Base-by-base conservation (phyloP, 2,888 invertebrate species). In the Sesamia inferens region DNA sequence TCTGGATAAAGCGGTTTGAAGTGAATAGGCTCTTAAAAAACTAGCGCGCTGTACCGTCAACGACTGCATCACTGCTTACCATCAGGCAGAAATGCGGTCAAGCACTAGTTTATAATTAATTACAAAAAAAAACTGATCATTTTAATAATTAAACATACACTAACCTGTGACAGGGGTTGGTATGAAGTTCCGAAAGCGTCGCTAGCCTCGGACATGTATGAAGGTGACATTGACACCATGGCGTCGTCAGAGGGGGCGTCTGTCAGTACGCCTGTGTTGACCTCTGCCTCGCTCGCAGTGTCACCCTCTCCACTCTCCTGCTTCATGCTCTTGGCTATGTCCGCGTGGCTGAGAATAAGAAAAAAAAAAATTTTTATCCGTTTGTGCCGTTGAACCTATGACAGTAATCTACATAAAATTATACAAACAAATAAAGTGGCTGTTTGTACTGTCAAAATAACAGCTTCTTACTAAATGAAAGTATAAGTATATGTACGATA, bases 251-350 rank as follows among this genome's bases (percentile, higher is more conserved):
- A 59, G 0, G 88, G 82, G 0, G 86, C 72, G 0, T 91, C 90
- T 61, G 90, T 91, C 63, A 90, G 64, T 0, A 74, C 80, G 4
- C 68, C 70, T 14, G 51, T 81, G 14, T 76, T 89, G 10, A 51
- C 68, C 0, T 91, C 92, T 0, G 79, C 63, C 11, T 92, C 92
- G 39, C 69, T 88, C 7, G 71, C 76, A 0, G 82, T 68, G 5
- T 93, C 93, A 0, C 68, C 62, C 8, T 94, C 93, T 0, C n/a
- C 73, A 0, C 55, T 77, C 54, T 94, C 94, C 19, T 90, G 90
- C 71, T 94, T 94, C 68, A 87, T 93, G 74, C 97, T 97, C 85
- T 97, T 97, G 71, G 97, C 96, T 7, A 98, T 97, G 87, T 98
- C 98, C 0, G 97, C 95, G 86, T 98, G 97, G 91, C 98, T 98